Evolutionary conservation across 1,140 invertebrate species (phyloP), one percentile per base, ranked within the genome.

Genomic region (Gryllus bimaculatus): DNA sequence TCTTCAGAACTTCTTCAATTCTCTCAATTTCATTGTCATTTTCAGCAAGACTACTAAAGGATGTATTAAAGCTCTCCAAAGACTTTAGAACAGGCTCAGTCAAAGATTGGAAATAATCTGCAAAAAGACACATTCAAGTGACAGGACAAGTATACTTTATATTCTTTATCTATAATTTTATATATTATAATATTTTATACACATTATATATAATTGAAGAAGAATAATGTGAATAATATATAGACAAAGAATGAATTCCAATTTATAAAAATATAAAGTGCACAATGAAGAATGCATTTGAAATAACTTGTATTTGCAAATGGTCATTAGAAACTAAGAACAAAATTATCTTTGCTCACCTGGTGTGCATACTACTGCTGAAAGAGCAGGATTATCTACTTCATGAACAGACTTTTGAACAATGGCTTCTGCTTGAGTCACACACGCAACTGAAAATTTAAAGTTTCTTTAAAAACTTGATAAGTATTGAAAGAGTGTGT

Each of bases 341-440:
- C 5, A 39, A 39, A 39, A 39, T 39, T 39, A 66, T 66, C 26
- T 21, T 73, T 26, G 26, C 80, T 80, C 81, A 90, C 89, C 89
- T 78, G 92, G 90, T 49, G 91, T 91, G 83, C 92, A 93, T 66
- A 90, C 91, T 47, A 93, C 85, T 49, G 90, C 89, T 5, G 91
- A 89, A 81, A 92, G 88, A 8, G 91, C 89, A 7, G 92, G 92
- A 86, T 92, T 92, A 81, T 93, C 92, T 81, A 92, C 87, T 82
- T 92, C 89, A 76, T 90, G 87, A 79, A 92, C 86, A 3, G 92
- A 88, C 82, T 89, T 86, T 82, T 89, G 86, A 54, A 93, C 83
- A 80, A 93, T 90, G 66, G 84, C 83, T 84, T 90, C 89, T 12
- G 88, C 87, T 83, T 91, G 90, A 21, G 86, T 85, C 74, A 93